Base-by-base conservation (phyloP, 2,888 invertebrate genomes). In the Sclerodermus sp. region DNA sequence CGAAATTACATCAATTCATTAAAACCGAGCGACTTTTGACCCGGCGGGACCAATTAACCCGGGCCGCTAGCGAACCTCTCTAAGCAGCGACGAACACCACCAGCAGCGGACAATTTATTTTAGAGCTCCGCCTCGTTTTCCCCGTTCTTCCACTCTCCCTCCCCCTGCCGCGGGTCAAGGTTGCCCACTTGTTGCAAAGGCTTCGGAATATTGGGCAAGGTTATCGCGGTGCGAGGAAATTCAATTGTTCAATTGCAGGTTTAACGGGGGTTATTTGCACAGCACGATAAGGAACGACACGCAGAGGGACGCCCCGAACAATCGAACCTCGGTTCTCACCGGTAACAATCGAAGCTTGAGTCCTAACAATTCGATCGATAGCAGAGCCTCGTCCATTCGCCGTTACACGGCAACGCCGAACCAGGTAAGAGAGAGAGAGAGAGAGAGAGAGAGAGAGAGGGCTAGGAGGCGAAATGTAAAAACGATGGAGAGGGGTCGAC, bases 251-350 rank as follows among this genome's bases (percentile, higher is more conserved):
- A n/a, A n/a, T n/a, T 57, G 12, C 44, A 66, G 67, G 10, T 68
- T 61, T 49, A 70, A 66, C 38, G 66, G 65, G 29, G 76, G 75
- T 43, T 75, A 73, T 47, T 62, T 76, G 30, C 72, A 69, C 32
- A 72, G 72, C 45, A 71, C 74, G 34, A 89, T 89, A 64, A 87
- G 89, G 71, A 89, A 89, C 72, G 88, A 90, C 69, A 90, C 89
- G 1, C 90, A 89, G 70, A 86, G 87, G 23, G 89, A 87, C 66
- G 78, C 84, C 34, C 85, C 86, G 6, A 86, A 87, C 75, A 87
- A 87, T 82, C 63, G 84, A 81, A 66, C 74, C 57, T 64, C 83
- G 81, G 67, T 83, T 81, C 68, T 82, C 78, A 70, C 76, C 80
- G 68, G 82, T 81, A 78, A 82, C 82, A 82, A 80, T 73, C 76